phyloP scores from a whole-genome alignment of 2,113 vertebrate species.

The Jaculus jaculus region DNA sequence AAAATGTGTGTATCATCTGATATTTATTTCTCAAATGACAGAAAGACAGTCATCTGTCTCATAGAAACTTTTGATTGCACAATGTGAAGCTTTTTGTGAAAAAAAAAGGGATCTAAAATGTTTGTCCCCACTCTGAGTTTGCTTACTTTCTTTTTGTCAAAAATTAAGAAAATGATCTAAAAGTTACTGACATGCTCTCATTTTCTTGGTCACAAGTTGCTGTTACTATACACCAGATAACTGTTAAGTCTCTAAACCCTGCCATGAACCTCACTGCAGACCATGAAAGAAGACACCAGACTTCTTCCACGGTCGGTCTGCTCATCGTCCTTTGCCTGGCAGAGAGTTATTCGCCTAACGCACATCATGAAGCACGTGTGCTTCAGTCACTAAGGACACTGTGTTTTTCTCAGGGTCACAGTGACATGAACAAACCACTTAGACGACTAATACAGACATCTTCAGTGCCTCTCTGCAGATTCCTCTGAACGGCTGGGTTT shows the following conservation, averaged over 20 bases:
- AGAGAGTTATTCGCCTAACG: constrained; percentile 58
- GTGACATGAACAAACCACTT: constrained; percentile 79
- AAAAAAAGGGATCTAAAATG: neutral
- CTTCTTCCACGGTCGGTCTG: neutral
- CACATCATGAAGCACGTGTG: constrained; percentile 72
- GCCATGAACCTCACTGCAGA: neutral
- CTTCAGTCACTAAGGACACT: constrained; percentile 74
- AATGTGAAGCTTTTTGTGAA: neutral
- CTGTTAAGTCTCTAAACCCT: neutral
- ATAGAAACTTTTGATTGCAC: neutral
- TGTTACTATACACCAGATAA: neutral
- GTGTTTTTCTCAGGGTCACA: constrained; percentile 84
- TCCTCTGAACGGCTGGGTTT: constrained; percentile 79
- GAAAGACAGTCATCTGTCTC: neutral
- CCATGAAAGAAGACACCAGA: neutral
- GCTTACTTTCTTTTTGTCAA: neutral
- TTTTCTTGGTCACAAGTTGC: neutral
- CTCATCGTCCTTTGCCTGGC: constrained; percentile 54
- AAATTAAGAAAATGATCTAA: neutral
- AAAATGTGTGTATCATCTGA: neutral
- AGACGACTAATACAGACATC: constrained; percentile 79
- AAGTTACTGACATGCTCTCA: neutral
- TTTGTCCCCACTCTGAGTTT: neutral
- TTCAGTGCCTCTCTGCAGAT: constrained; percentile 66
- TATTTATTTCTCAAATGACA: neutral